Evolutionary conservation across 2,797 vertebrate genomes (phyloP).

Genomic region (Melopsittacus undulatus): DNA sequence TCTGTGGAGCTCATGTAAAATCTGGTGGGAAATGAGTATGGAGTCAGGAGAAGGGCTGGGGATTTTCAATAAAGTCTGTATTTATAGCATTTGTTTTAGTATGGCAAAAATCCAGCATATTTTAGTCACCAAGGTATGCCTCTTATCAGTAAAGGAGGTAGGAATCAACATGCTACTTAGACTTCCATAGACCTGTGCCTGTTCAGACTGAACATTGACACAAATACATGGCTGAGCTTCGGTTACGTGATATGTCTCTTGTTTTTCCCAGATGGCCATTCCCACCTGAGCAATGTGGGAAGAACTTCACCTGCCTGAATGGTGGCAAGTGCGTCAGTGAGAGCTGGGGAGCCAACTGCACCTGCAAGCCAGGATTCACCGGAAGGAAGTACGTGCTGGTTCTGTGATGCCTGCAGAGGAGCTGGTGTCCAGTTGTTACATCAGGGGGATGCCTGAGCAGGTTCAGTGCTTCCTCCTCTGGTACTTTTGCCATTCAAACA

Average conservation of each 20-base stretch:
- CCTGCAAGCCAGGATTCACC: conserved; percentile 85
- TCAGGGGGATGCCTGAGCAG: neutral
- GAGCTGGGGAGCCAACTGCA: conserved; percentile 87
- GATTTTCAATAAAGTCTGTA: neutral
- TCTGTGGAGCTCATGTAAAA: neutral
- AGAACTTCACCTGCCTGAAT: conserved; percentile 81
- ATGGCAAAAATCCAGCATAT: neutral
- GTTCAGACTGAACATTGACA: neutral
- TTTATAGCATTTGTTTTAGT: neutral
- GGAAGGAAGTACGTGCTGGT: conserved; percentile 82
- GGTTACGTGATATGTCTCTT: neutral
- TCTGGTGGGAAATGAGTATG: neutral
- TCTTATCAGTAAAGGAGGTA: neutral
- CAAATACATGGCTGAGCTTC: neutral
- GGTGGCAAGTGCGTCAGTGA: conserved; percentile 81
- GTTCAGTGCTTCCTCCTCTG: neutral
- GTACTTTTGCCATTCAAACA: neutral
- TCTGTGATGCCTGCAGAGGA: neutral
- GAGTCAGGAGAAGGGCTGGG: neutral
- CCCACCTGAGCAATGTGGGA: conserved; percentile 82
- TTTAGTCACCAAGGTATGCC: neutral
- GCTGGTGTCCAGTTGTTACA: rapidly evolving
- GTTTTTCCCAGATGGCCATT: conserved; percentile 81
- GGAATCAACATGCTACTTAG: neutral
- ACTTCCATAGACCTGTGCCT: neutral